Conservation (phyloP, 2,797 vertebrate genomes). For the Hyperoplus immaculatus region DNA sequence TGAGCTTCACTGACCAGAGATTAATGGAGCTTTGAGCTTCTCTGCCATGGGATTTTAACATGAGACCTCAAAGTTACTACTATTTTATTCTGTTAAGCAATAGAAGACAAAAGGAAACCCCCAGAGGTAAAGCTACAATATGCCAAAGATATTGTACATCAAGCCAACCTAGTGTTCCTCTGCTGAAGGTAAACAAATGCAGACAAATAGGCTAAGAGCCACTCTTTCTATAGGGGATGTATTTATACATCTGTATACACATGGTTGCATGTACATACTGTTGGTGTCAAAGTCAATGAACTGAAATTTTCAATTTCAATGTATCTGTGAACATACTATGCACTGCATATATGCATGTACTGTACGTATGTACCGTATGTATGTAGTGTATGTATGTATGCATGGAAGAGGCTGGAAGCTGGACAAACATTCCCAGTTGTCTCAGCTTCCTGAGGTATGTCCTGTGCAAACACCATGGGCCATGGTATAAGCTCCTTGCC, state of each 20-base stretch:
- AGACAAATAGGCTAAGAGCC: slow-evolving; percentile 61
- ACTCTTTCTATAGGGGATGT: slow-evolving; percentile 62
- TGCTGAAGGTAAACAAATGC: slow-evolving; percentile 21
- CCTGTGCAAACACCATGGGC: slow-evolving; percentile 88
- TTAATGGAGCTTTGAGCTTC: neutral
- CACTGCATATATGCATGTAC: neutral
- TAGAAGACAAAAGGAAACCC: slow-evolving; percentile 3
- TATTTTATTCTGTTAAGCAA: slow-evolving; percentile 16
- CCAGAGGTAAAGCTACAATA: slow-evolving; percentile 13
- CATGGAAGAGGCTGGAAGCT: slow-evolving; percentile 80
- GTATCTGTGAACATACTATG: neutral
- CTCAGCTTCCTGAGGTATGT: slow-evolving; percentile 88
- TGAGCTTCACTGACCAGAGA: slow-evolving; percentile 6
- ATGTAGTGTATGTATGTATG: slow-evolving; percentile 56
- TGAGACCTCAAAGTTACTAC: neutral
- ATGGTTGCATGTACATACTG: neutral
- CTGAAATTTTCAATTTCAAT: neutral
- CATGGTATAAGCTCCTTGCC: slow-evolving; percentile 83
- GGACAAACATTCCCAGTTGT: slow-evolving; percentile 89
- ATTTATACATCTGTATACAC: neutral
- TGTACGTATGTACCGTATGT: neutral
- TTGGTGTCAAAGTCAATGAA: too few relatives aligned
- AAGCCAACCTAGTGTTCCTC: slow-evolving; percentile 2
- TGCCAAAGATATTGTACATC: slow-evolving; percentile 12
- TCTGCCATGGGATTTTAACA: neutral